Base-by-base conservation (phyloP, 2,888 invertebrate species). In the Drosophila crucigera region DNA sequence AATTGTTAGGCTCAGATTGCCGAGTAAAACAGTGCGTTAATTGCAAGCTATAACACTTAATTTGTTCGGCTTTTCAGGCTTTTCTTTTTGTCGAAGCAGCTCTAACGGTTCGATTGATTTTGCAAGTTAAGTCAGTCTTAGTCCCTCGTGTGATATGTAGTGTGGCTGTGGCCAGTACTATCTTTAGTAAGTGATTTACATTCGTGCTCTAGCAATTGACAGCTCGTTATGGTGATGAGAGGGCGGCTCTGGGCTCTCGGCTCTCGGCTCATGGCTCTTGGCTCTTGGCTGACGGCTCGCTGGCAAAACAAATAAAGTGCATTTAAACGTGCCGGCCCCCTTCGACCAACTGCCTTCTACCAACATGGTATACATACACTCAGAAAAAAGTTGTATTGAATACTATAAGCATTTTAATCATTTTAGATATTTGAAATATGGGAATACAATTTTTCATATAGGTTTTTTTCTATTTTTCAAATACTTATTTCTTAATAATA, bases 281-380 rank as follows among this genome's bases (percentile, higher is more conserved):
- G 68, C 59, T 59, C 56, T 35, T 16, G 47, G 68, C 59, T 59
- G 55, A 55, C 43, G 59, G 56, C 61, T 65, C 41, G 59, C 60
- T 64, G 68, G 67, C 60, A 78, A 82, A 82, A 84, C 79, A 84
- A 83, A 83, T 79, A 83, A 83, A 83, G 79, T 84, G 84, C 83
- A 83, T 83, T 83, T 77, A 79, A 83, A 71, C 67, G 72, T 74
- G 80, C 80, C 68, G 58, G 65, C 39, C 65, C 47, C 52, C 54
- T 63, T 43, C 43, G 41, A 33, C 58, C 62, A 68, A 35, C 61
- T 25, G n/a, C 19, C 10, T 33, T 33, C 33, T 11, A 41, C 30
- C n/a, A n/a, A 25, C 64, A 22, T 61, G 37, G 22, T 16, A 25
- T 60, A 39, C 55, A 60, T 47, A 47, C 25, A 47, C 47, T 25